Evolutionary conservation across 2,113 vertebrate species (phyloP).

Genomic region (Thryonomys swinderianus): DNA sequence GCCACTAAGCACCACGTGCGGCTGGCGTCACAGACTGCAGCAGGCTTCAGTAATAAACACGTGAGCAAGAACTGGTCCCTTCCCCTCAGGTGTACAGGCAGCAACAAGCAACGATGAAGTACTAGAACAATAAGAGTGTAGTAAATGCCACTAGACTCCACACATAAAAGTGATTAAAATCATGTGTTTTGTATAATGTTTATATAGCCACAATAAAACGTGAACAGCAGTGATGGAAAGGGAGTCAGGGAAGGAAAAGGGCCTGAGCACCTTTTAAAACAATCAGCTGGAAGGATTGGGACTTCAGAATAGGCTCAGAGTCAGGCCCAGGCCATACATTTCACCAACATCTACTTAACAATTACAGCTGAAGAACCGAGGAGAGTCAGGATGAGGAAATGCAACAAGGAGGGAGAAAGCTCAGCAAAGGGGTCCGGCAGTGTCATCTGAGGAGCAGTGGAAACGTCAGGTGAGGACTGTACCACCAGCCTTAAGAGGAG

Average conservation of each 20-base stretch:
- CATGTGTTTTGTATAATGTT: background rate
- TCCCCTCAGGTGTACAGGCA: background rate
- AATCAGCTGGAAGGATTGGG: slow-evolving; percentile 1
- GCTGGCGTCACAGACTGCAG: background rate
- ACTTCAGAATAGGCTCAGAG: background rate
- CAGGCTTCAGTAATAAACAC: background rate
- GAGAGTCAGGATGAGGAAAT: background rate
- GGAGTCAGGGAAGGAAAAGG: no score
- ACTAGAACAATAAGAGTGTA: background rate
- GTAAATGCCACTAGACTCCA: background rate
- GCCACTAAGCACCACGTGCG: background rate
- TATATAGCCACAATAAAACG: background rate
- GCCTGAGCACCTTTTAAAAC: background rate
- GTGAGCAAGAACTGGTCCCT: background rate
- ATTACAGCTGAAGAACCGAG: background rate
- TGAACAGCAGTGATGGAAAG: background rate
- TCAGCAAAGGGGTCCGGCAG: background rate
- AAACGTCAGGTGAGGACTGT: background rate
- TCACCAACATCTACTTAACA: background rate
- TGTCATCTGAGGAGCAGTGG: background rate
- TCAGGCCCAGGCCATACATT: background rate
- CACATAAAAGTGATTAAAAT: background rate
- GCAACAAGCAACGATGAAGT: background rate
- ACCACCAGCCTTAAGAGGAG: background rate
- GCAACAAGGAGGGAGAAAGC: background rate